phyloP scores from a whole-genome alignment of 2,113 vertebrate species.

The Phalacrocorax pelagicus region DNA sequence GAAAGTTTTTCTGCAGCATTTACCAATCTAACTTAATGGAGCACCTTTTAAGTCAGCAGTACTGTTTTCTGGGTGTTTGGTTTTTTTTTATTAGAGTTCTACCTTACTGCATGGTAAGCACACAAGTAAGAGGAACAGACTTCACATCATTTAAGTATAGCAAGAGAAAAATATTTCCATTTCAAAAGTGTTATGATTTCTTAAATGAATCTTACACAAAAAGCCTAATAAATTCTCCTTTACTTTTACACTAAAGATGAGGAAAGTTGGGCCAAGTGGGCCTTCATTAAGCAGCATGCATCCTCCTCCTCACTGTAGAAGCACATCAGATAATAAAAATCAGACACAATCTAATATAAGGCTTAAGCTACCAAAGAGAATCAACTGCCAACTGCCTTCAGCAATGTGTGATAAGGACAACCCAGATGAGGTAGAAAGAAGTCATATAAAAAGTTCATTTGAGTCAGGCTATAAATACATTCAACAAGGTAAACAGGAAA shows the following conservation, averaged over 20 bases:
- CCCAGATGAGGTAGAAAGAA: background rate
- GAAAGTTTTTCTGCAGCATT: background rate
- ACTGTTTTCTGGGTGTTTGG: background rate
- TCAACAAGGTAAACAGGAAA: background rate
- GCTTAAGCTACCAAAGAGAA: background rate
- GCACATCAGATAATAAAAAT: background rate
- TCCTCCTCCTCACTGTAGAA: background rate
- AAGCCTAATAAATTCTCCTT: background rate
- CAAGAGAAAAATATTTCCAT: background rate
- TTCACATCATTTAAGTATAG: background rate
- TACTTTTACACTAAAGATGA: background rate
- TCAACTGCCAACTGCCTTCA: background rate
- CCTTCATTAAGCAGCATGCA: rapidly evolving
- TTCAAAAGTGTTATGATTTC: background rate
- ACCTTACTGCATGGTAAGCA: background rate
- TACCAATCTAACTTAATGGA: background rate
- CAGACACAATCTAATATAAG: background rate
- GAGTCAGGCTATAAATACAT: background rate
- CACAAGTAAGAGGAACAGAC: background rate
- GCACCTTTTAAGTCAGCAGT: background rate
- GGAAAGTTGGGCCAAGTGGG: background rate
- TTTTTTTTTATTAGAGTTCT: background rate
- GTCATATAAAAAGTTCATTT: background rate
- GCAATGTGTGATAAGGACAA: background rate
- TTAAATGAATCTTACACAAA: background rate